Conservation (phyloP, 2,797 vertebrate genomes). For the Brachyalestes nurse region DNA sequence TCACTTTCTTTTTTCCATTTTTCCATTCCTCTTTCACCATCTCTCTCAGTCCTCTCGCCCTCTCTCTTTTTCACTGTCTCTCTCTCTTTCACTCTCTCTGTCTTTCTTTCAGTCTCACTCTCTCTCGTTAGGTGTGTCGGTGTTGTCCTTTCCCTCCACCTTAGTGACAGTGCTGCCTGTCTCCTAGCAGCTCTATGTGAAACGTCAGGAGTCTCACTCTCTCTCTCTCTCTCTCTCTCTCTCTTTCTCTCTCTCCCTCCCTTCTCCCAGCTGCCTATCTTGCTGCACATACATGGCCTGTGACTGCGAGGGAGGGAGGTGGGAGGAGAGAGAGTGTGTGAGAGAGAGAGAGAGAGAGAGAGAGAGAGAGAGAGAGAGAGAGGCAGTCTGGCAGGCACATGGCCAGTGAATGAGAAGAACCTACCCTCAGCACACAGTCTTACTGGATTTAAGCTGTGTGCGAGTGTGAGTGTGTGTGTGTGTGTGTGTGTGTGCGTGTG, state of each 20-base stretch:
- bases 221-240: slow-evolving; percentile 57
- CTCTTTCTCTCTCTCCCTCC: slow-evolving; percentile 70
- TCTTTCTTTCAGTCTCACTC: neutral
- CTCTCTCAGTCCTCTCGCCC: neutral
- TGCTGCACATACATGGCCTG: slow-evolving; percentile 84
- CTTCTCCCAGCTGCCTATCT: slow-evolving; percentile 80
- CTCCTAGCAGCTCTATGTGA: slow-evolving; percentile 40
- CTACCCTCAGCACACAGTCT: slow-evolving; percentile 69
- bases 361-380: slow-evolving; percentile 62
- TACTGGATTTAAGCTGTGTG: slow-evolving; percentile 74
- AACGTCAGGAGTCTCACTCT: slow-evolving; percentile 58
- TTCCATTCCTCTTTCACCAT: neutral
- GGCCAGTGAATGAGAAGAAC: slow-evolving; percentile 82
- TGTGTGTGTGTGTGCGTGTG: slow-evolving; percentile 39
- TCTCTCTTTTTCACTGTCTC: slow-evolving; percentile 5
- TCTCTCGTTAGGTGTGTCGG: slow-evolving; percentile 39
- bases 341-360: slow-evolving; percentile 69
- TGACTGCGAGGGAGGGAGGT: slow-evolving; percentile 80
- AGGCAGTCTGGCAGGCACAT: slow-evolving; percentile 78
- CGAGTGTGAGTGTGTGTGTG: slow-evolving; percentile 48
- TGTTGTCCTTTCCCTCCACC: slow-evolving; percentile 32
- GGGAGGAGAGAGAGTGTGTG: slow-evolving; percentile 48
- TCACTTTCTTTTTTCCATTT: neutral
- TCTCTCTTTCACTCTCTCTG: slow-evolving; percentile 25
- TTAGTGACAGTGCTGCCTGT: slow-evolving; percentile 35